Base-by-base conservation (phyloP, 2,888 invertebrate genomes). In the Micoletzkya japonica region DNA sequence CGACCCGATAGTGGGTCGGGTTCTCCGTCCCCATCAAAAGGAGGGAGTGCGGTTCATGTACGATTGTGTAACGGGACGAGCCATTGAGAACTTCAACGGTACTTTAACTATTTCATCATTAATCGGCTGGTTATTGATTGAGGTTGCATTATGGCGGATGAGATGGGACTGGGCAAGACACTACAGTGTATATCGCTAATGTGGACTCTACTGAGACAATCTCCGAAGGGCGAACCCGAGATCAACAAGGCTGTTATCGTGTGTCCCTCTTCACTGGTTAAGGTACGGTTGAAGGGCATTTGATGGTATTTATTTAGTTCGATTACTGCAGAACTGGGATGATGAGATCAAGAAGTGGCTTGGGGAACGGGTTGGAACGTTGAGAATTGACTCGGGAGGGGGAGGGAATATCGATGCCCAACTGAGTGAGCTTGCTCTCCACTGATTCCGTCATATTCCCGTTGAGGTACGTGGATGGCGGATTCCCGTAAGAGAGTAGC, bases 1-100 rank as follows among this genome's bases (percentile, higher is more conserved):
- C 0, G 98, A 98, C 89, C 98, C 98, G 0, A 86, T 92, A 1
- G 88, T 99, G 2, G 92, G 93, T 24, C 92, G 93, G 85, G 90
- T 97, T 71, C 88, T 98, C 2, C 89, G 98, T 60, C 97, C 98
- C 0, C 98, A 98, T 90, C 98, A 98, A 87, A 90, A 97, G 76
- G 97, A 98, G 89, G 98, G 98, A 44, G 97, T 98, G 0, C 93
- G 93, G 86, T 98, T 98, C 86, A 96, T 98, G 95, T 98, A 95
- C 85, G 95, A 98, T 86, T 98, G 97, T 88, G 95, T 97, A 2
- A 94, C 93, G 10, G 98, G 97, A 0, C 88, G 90, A 50, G 92
- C 93, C 82, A 94, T 95, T 78, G 72, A 75, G 36, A 73, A 71
- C 20, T 78, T 72, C 63, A 54, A 72, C 50, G 70, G 60, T 70